phyloP scores from a whole-genome alignment of 1,140 invertebrate species.

The Amphibalanus amphitrite region DNA sequence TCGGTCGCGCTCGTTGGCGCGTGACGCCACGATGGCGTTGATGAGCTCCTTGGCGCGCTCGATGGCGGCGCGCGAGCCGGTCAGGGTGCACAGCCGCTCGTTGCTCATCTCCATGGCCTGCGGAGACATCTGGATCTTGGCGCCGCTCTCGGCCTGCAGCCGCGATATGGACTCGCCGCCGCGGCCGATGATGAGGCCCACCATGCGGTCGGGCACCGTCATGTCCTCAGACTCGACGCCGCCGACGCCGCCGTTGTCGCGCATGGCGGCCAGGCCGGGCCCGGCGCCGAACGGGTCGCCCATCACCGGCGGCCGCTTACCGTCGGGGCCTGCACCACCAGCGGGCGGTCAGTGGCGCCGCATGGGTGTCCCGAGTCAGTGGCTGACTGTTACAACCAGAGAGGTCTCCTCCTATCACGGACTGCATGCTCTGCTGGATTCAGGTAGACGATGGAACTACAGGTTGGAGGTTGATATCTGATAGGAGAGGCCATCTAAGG shows the following conservation, averaged over 20 bases:
- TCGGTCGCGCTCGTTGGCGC: slow-evolving; percentile 12
- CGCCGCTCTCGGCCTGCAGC: slow-evolving; percentile 85
- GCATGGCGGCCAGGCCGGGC: background rate
- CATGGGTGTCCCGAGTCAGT: no score
- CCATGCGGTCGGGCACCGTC: slow-evolving; percentile 81
- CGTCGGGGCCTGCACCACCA: slow-evolving; percentile 10
- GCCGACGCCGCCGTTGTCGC: background rate
- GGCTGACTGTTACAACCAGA: no score
- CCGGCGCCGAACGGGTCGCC: background rate
- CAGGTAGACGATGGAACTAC: no score
- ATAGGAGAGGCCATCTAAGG: no score
- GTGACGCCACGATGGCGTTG: slow-evolving; percentile 36
- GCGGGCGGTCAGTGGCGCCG: no score
- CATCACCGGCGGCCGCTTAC: slow-evolving; percentile 8
- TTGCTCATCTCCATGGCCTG: background rate
- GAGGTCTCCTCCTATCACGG: no score
- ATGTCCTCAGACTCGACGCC: slow-evolving; percentile 52
- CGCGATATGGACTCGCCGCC: slow-evolving; percentile 90
- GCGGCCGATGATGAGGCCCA: slow-evolving; percentile 80
- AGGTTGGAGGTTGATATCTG: no score
- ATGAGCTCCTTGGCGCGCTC: slow-evolving; percentile 62
- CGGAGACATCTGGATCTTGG: slow-evolving; percentile 90
- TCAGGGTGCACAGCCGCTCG: background rate
- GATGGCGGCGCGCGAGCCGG: slow-evolving; percentile 15
- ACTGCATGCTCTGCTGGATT: no score